Evolutionary conservation across 2,113 vertebrate genomes (phyloP).

Genomic region (Leucosticte australis): DNA sequence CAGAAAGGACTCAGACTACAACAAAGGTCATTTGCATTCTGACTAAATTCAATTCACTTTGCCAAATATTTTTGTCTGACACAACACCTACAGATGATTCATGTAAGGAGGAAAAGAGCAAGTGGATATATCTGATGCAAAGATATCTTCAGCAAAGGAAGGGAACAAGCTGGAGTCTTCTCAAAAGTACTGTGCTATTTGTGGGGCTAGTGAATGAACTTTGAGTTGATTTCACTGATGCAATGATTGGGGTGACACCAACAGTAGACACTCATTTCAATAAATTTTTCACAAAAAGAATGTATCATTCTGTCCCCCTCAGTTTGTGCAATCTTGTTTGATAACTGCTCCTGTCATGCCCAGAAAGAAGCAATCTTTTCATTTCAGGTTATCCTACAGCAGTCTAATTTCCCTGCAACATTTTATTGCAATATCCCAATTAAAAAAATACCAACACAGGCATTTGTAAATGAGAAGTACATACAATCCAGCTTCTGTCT

Average conservation of each 20-base stretch:
- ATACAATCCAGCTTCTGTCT: background rate
- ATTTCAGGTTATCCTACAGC: background rate
- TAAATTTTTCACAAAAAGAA: background rate
- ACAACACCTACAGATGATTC: background rate
- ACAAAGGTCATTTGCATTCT: background rate
- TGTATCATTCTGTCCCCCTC: background rate
- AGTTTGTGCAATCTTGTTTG: background rate
- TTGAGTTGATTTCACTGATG: background rate
- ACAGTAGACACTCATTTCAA: background rate
- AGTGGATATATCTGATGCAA: background rate
- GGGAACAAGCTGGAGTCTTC: background rate
- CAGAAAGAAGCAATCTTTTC: background rate
- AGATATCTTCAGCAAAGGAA: background rate
- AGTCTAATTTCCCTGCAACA: background rate
- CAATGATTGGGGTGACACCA: background rate
- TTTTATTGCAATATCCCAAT: background rate
- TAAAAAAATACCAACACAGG: background rate
- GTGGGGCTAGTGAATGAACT: background rate
- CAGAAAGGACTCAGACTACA: background rate
- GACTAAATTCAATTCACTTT: background rate
- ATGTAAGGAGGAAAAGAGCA: background rate
- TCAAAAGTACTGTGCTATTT: background rate
- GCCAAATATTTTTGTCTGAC: background rate
- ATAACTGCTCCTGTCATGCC: background rate
- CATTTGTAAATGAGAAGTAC: background rate